Conservation (phyloP, 2,888 invertebrate species). For the Troilus luridus region DNA sequence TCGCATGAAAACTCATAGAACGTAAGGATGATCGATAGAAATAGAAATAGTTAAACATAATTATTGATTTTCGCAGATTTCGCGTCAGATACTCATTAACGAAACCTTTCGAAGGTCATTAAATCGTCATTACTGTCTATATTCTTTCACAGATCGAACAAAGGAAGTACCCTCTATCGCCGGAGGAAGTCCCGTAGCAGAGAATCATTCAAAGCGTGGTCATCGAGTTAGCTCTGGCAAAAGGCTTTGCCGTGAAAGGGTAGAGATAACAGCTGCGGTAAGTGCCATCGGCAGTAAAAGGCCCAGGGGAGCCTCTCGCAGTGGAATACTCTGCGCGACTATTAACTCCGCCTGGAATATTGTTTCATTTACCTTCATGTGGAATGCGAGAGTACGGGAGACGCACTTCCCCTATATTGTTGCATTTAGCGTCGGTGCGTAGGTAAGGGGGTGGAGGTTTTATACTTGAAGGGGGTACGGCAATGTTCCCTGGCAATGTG, state of each 20-base stretch:
- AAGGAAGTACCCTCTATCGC: background rate
- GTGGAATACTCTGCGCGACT: background rate
- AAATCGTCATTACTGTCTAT: background rate
- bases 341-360: background rate
- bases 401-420: background rate
- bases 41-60: too few relatives aligned
- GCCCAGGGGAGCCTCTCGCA: background rate
- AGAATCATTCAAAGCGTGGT: background rate
- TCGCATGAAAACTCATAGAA: too few relatives aligned
- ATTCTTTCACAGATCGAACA: background rate
- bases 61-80: too few relatives aligned
- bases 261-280: background rate
- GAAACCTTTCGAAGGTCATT: background rate
- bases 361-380: background rate
- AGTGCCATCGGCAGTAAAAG: conserved; percentile 9
- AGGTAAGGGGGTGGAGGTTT: background rate
- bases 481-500: background rate
- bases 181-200: background rate
- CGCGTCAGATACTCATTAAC: too few relatives aligned
- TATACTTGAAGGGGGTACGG: background rate
- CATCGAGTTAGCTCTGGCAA: background rate
- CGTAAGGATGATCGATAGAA: too few relatives aligned
- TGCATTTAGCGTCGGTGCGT: background rate
- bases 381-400: background rate
- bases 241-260: conserved; percentile 22